Conservation (phyloP, 1,140 invertebrate species). For the Orussus abietinus region DNA sequence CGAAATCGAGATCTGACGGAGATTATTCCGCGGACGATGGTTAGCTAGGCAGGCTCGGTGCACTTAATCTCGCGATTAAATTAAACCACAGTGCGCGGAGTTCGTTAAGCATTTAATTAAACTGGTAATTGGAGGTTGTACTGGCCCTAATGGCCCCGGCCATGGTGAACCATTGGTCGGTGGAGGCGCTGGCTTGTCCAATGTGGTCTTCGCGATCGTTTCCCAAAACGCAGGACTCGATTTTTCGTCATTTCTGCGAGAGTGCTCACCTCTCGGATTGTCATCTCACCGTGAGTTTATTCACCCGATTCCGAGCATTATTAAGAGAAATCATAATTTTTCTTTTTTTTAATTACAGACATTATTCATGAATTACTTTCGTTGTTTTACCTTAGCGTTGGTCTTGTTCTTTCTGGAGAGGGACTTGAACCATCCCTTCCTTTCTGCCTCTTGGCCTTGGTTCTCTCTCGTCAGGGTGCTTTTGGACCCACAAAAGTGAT, state of each 20-base stretch:
- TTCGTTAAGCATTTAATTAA: conserved; percentile 54
- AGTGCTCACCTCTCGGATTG: too few species aligned
- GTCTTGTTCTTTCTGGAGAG: conserved; percentile 58
- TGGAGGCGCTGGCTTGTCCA: conserved; percentile 27
- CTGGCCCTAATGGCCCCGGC: conserved; percentile 40
- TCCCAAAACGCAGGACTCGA: too few species aligned
- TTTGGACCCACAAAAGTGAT: conserved; percentile 39
- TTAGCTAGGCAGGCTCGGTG: conserved; percentile 26
- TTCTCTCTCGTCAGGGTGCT: conserved; percentile 41
- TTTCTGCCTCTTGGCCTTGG: conserved; percentile 40
- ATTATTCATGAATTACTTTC: too few species aligned
- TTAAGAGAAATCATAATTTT: too few species aligned
- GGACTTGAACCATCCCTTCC: conserved; percentile 65
- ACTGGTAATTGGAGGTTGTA: conserved; percentile 49
- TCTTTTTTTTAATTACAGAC: too few species aligned
- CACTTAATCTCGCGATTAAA: conserved; percentile 51
- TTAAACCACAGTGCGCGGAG: conserved; percentile 49
- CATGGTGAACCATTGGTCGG: conserved; percentile 35
- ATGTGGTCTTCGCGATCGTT: too few species aligned
- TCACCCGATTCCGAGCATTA: too few species aligned
- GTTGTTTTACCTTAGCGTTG: conserved; percentile 52
- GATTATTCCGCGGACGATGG: conserved; percentile 37
- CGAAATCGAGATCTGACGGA: conserved; percentile 32
- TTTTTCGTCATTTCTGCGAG: too few species aligned
- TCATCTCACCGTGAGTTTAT: too few species aligned